A percentile compares a stretch with the other conserved stretches of the same genome.
These are phyloP conservation scores for Drosophila nigricruria DNA, from an alignment of 2,888 invertebrate genomes.

Conservation along the genomic window DNA sequence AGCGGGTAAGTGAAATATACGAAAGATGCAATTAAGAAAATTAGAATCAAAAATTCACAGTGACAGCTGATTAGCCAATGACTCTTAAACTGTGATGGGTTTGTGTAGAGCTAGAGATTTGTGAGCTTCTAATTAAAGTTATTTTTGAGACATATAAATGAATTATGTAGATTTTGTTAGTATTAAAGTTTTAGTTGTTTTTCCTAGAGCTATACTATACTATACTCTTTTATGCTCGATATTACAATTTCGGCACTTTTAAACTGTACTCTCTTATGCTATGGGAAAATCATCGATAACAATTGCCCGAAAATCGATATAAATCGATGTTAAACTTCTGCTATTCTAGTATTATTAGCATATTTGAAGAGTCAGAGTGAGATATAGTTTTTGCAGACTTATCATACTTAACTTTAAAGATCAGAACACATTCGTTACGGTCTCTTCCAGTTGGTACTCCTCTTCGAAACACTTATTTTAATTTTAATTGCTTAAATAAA, in stretches of 20 bases:
- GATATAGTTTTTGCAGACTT: too few relatives aligned
- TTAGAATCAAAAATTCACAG: neutral
- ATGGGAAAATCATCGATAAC: too few relatives aligned
- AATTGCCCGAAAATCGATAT: neutral
- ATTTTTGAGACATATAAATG: neutral
- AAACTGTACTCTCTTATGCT: too few relatives aligned
- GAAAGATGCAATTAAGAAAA: slow-evolving; percentile 4
- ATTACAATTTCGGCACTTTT: too few relatives aligned
- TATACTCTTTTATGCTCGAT: too few relatives aligned
- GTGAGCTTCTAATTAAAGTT: neutral
- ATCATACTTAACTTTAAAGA: too few relatives aligned
- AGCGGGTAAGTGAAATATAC: neutral
- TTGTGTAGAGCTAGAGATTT: neutral
- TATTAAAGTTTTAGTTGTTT: too few relatives aligned
- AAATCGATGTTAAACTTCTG: neutral
- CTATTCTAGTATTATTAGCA: neutral
- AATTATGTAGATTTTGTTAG: neutral
- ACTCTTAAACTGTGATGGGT: neutral
- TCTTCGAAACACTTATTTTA: neutral
- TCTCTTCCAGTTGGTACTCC: too few relatives aligned
- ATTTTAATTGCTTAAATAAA: neutral
- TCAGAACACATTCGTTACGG: too few relatives aligned
- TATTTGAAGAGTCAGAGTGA: too few relatives aligned
- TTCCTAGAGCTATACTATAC: too few relatives aligned
- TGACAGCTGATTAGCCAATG: neutral